These are phyloP conservation scores for Bombus consobrinus DNA, from an alignment of 1,140 invertebrate genomes.

Conservation along the genomic window DNA sequence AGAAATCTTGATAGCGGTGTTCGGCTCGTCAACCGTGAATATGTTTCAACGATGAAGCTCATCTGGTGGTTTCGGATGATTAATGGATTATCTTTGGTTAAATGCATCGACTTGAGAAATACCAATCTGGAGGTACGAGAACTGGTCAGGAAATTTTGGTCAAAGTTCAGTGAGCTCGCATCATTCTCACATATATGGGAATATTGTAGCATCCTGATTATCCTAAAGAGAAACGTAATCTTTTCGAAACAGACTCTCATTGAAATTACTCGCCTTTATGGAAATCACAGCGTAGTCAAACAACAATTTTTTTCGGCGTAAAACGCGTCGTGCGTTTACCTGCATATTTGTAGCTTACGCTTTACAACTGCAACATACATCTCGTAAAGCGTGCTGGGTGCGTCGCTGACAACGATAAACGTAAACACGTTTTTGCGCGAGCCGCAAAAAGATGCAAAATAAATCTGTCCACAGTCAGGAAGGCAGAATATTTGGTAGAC, in stretches of 20 bases:
- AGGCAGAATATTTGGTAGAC: neutral
- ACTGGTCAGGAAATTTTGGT: constrained; percentile 11
- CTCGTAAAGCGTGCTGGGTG: neutral
- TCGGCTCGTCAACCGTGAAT: constrained; percentile 66
- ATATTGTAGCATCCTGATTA: neutral
- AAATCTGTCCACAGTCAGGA: constrained; percentile 7
- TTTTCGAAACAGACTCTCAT: neutral
- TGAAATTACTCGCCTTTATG: neutral
- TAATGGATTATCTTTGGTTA: constrained; percentile 70
- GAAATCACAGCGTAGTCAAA: no score
- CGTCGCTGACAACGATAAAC: constrained; percentile 38
- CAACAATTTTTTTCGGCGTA: neutral
- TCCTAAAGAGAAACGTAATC: neutral
- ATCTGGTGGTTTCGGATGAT: constrained; percentile 71
- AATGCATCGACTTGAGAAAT: constrained; percentile 71
- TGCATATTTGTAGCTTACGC: neutral
- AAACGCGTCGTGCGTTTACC: neutral
- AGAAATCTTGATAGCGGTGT: constrained; percentile 64
- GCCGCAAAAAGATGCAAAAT: neutral
- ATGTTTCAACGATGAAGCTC: constrained; percentile 74
- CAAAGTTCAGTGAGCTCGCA: neutral
- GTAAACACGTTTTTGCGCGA: constrained; percentile 25
- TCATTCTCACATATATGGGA: neutral
- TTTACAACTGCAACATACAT: constrained; percentile 4
- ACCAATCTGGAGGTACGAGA: constrained; percentile 66